Conservation (phyloP, 2,797 vertebrate genomes). For the Saxicola maurus region DNA sequence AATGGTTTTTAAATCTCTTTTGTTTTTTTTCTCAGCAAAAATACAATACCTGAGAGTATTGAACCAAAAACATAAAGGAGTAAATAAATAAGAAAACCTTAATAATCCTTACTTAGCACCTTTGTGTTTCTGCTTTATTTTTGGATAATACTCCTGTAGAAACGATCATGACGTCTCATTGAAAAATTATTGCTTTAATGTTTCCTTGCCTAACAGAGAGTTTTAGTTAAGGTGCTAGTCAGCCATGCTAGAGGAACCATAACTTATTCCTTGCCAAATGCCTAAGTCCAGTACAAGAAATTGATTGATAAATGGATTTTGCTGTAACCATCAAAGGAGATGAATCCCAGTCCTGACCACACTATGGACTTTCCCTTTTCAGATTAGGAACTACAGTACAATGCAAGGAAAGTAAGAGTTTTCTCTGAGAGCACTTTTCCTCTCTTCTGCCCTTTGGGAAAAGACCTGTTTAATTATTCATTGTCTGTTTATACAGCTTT, state of each 20-base stretch:
- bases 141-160: neutral
- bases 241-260: neutral
- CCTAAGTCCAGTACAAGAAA: neutral
- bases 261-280: neutral
- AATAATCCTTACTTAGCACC: neutral
- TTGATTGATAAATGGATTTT: neutral
- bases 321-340: neutral
- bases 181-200: neutral
- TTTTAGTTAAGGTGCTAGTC: neutral
- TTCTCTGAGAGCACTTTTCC: constrained; percentile 1
- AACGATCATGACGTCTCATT: neutral
- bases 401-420: neutral
- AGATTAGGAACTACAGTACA: neutral
- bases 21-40: neutral
- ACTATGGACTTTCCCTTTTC: neutral
- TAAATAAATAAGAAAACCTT: neutral
- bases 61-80: neutral
- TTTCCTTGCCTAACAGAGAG: neutral
- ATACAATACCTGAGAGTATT: neutral
- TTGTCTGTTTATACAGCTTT: neutral
- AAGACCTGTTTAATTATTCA: neutral
- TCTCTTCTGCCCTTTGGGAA: neutral
- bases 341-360: neutral
- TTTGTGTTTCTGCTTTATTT: neutral
- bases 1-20: neutral